Evolutionary conservation across 2,888 invertebrate species (phyloP), one percentile per base, ranked within the genome.

Genomic region (Hoplodrina ambigua): DNA sequence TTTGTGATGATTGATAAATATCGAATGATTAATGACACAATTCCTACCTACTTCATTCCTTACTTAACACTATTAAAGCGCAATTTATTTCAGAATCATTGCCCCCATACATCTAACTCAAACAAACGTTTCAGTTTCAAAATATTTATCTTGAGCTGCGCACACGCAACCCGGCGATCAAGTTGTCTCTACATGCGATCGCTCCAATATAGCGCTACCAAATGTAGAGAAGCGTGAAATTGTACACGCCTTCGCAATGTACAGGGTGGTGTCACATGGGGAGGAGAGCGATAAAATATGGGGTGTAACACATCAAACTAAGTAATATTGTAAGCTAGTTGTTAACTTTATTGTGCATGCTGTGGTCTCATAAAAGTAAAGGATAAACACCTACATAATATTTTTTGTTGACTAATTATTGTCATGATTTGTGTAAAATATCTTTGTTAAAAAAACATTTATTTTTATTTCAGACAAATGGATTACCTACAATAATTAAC

Each of bases 201-300:
- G 83, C 69, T 65, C 82, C 82, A 85, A 86, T 85, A 85, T 77
- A 84, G 73, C 74, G 81, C 74, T 80, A 71, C 61, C 59, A 63
- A 58, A 72, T 78, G 87, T 83, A 86, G 80, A 83, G 83, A 78
- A 85, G 84, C 89, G 87, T 89, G 87, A 89, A 89, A 89, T 89
- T 85, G 83, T 81, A 80, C 78, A 74, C 85, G 84, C 81, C 85
- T 86, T 74, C 84, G 88, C 86, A 88, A 87, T 82, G 60, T 61
- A 1, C 7, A 30, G n/a, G 75, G 46, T 44, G 11, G 25, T 33
- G 49, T 0, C 37, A 19, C 52, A 78, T 8, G 1, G 50, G 0
- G 2, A 69, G 10, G 41, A 54, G 37, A 37, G 81, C 72, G 19
- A 69, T 75, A 44, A 2, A 7, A 56, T 68, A 62, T 50, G 6